Evolutionary conservation across 2,888 invertebrate species (phyloP), one percentile per base, ranked within the genome.

Genomic region (Hetaerina titia): DNA sequence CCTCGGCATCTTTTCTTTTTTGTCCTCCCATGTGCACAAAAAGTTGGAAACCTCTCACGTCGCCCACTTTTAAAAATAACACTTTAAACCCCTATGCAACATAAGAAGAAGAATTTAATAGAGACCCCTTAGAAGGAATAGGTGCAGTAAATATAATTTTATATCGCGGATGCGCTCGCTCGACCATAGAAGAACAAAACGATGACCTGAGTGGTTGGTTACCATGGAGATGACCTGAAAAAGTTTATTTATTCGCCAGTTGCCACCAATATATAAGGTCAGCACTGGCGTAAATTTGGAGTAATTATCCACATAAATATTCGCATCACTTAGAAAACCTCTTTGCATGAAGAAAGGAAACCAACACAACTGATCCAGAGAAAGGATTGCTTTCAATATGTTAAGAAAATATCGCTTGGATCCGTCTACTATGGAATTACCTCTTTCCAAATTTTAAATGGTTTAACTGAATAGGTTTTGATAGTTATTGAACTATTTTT

Each of bases 71-170:
- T 31, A 81, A 81, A 31, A 31, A 81, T 25, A 81, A 81, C n/a
- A 31, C 81, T 31, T 31, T 81, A 25, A 31, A 81, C 19, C 81
- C 60, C 17, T 60, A 11, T 31, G 9, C 31, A 81, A 31, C 31
- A 81, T 81, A 25, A 81, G 81, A 15, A 31, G 13, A 31, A 81
- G 81, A 31, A 81, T 81, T 81, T 31, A 81, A 81, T 81, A 31
- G 81, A 81, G 81, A 2, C 25, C 81, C 25, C 22, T 69, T n/a
- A 69, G 69, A 69, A 19, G 25, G 81, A 31, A 74, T 25, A 31
- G 81, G 81, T 81, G 81, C 81, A 81, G 81, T 81, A 81, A 81
- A 81, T 81, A 25, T 31, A 81, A 25, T 81, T 81, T 81, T 81
- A 81, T 81, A 31, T n/a, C 69, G 22, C 22, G 69, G 69, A 69